Evolutionary conservation across 2,888 invertebrate species (phyloP), one percentile per base, ranked within the genome.

Genomic region (Dromius quadrimaculatus): DNA sequence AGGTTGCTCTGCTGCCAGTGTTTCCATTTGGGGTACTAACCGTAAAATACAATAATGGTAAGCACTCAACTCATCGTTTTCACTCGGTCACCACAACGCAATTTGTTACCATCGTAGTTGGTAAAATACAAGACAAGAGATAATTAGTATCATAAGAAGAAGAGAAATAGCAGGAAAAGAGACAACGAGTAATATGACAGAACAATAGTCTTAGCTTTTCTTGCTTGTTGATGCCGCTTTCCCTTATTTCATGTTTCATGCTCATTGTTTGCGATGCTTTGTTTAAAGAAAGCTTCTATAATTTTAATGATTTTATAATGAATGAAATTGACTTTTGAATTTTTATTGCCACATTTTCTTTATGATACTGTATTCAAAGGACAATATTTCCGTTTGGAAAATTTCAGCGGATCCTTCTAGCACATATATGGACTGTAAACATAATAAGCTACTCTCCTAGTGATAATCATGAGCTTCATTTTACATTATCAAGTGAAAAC

Each of bases 141-240:
- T 65, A 65, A 50, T 65, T 65, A 65, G 65, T 65, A 65, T 45
- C 47, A 64, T 65, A 38, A 50, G 50, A 59, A 32, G 22, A 47
- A 54, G 54, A 54, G 54, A 28, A 50, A 50, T 50, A 23, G 50
- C 50, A 23, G 50, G 13, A 54, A 28, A 41, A 17, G 47, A 20
- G 47, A 47, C 47, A 47, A 22, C 20, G 20, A 47, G 11, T 47
- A 47, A 47, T 47, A 47, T n/a, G 22, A 15, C 47, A n/a, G 20
- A 22, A 17, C 41, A 15, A 11, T 1, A 4, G 13, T 11, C 8
- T 13, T 15, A 2, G 45, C 20, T 13, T 22, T 45, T 45, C 6
- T 45, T 45, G 45, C 20, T n/a, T 45, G 45, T 45, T 45, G 20
- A 47, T 47, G 22, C 47, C 15, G 22, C 22, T n/a, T 47, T 47